phyloP scores from a whole-genome alignment of 2,888 invertebrate species.

The Melanchra persicariae region DNA sequence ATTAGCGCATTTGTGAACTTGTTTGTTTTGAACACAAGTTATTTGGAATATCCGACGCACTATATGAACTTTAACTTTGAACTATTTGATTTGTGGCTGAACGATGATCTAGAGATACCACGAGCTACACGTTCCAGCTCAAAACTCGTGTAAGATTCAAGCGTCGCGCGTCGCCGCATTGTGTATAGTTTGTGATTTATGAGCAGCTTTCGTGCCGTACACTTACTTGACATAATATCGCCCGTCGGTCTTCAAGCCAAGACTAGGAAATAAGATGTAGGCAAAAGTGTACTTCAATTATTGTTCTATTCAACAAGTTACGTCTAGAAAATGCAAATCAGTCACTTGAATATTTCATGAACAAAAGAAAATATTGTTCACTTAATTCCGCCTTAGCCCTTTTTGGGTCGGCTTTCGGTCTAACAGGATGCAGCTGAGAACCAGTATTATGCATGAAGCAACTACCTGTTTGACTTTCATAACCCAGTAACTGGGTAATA shows the following conservation, averaged over 20 bases:
- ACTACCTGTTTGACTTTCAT: no score
- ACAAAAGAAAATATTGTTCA: neutral
- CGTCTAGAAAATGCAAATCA: neutral
- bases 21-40: neutral
- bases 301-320: conserved; percentile 3
- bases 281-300: neutral
- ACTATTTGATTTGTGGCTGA: conserved; percentile 13
- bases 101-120: neutral
- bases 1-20: no score
- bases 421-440: no score
- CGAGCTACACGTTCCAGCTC: conserved; percentile 3
- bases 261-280: neutral
- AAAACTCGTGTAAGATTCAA: conserved; percentile 41
- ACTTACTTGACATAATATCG: conserved; percentile 6
- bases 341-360: neutral
- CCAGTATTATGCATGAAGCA: no score
- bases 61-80: conserved; percentile 6
- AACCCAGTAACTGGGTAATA: no score
- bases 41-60: conserved; percentile 2
- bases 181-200: conserved; percentile 41
- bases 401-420: no score
- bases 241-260: conserved; percentile 13
- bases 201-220: conserved; percentile 9
- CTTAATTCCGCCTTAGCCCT: no score
- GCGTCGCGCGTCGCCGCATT: conserved; percentile 22